A percentile compares a stretch with the other conserved stretches of the same genome.
Evolutionary conservation across 2,888 invertebrate species (phyloP).

Genomic region (Trissolcus brochymenae): DNA sequence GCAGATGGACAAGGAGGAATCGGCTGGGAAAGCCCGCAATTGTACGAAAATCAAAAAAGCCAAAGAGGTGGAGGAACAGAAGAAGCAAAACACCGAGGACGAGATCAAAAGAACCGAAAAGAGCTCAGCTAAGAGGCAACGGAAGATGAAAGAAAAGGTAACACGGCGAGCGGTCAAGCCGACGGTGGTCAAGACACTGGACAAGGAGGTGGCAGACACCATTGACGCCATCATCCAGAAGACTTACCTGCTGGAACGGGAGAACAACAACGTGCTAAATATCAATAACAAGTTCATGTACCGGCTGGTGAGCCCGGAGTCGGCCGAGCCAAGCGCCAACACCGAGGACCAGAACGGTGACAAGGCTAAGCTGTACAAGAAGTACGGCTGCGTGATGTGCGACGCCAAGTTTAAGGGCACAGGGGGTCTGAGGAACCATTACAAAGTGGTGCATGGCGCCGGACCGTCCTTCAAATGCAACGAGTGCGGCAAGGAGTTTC

Average conservation of each 20-base stretch:
- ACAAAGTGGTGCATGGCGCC: slow-evolving; percentile 71
- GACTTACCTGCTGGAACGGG: slow-evolving; percentile 65
- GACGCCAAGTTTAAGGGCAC: slow-evolving; percentile 72
- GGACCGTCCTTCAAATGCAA: slow-evolving; percentile 81
- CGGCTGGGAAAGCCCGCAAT: background rate
- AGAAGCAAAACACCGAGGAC: background rate
- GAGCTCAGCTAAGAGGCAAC: background rate
- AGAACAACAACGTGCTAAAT: slow-evolving; percentile 67
- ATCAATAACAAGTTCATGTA: slow-evolving; percentile 24
- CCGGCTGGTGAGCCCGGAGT: slow-evolving; percentile 35
- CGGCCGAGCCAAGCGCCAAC: slow-evolving; percentile 19
- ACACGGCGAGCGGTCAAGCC: slow-evolving; percentile 10
- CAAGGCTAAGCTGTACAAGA: slow-evolving; percentile 60
- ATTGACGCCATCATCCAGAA: slow-evolving; percentile 69
- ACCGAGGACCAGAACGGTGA: slow-evolving; percentile 7
- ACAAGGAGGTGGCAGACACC: slow-evolving; percentile 61
- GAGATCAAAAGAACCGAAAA: background rate
- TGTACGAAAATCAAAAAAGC: slow-evolving; percentile 9
- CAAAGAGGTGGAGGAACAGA: slow-evolving; percentile 13
- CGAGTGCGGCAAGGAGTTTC: slow-evolving; percentile 86
- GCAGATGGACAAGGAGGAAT: slow-evolving; percentile 30
- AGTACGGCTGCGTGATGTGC: slow-evolving; percentile 70
- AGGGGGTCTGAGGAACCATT: slow-evolving; percentile 73
- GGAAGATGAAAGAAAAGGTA: slow-evolving; percentile 1
- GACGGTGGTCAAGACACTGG: slow-evolving; percentile 13